Evolutionary conservation across 2,113 vertebrate species (phyloP), one percentile per base, ranked within the genome.

Genomic region (Puntigrus tetrazona): DNA sequence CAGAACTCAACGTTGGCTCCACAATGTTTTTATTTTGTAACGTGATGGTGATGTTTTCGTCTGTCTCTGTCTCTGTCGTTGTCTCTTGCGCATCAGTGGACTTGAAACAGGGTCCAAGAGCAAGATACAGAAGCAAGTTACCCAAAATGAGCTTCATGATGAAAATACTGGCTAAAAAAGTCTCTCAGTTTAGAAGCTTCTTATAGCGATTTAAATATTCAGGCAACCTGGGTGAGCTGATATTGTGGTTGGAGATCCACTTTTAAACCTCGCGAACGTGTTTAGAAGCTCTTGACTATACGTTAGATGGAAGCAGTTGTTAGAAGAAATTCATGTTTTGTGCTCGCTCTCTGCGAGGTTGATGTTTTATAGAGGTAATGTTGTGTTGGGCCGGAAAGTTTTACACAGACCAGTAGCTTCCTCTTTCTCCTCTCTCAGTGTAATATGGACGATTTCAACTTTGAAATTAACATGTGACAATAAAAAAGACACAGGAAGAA

Each of bases 331-430:
- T 75, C 27, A 18, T 27, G 2, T 5, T 45, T 29, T 29, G 2
- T 29, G 18, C 43, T 27, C 50, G 14, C 36, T 78, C 29, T 57
- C 3, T 36, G 50, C 31, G 29, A 4, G 9, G 2, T 36, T 75
- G 36, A 29, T 72, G 67, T n/a, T 63, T 11, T 81, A 50, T 34
- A 31, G 80, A 38, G 18, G 47, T 86, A 70, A 52, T 67, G 41
- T 69, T 82, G 69, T 16, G 25, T 86, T 86, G 27, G 67, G 65
- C 72, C 65, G 86, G 88, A 90, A 88, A 89, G 67, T 70, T 69
- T 52, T 69, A 70, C 83, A 80, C 79, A 88, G 50, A 57, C 41
- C 61, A 75, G 75, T 61, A 84, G 20, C 81, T 90, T 88, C 86
- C 85, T 83, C 85, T 89, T 86, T 85, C 74, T 79, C 57, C 81